Evolutionary conservation across 2,113 vertebrate genomes (phyloP).

Genomic region (Leptocoma aspasia): DNA sequence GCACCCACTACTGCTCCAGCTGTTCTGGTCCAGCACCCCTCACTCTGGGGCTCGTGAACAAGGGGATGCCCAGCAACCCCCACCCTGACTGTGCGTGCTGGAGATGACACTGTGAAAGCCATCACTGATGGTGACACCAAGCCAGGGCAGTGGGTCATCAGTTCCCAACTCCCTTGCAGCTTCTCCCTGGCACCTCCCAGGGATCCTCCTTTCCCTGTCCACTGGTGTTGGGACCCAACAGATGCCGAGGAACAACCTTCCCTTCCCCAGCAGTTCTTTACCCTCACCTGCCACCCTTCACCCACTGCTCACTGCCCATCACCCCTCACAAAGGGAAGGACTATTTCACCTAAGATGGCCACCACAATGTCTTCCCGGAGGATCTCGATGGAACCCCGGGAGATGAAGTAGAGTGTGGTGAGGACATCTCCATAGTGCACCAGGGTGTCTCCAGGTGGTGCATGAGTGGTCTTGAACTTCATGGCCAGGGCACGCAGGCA

Average conservation of each 20-base stretch:
- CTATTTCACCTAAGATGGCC: constrained; percentile 88
- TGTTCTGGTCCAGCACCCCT: background rate
- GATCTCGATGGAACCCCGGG: constrained; percentile 96
- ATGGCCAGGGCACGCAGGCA: constrained; percentile 93
- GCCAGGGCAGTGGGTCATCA: background rate
- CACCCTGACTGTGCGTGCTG: accelerated
- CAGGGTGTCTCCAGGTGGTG: constrained; percentile 91
- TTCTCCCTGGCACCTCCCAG: background rate
- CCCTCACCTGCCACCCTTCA: background rate
- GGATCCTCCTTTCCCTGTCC: background rate
- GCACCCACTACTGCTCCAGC: background rate
- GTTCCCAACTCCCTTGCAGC: background rate
- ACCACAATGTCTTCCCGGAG: constrained; percentile 92
- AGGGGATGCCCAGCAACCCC: background rate
- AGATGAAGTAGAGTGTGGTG: constrained; percentile 96
- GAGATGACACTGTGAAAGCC: background rate
- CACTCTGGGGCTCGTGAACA: background rate
- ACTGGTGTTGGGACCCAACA: accelerated
- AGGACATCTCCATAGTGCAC: constrained; percentile 95
- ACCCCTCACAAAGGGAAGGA: background rate
- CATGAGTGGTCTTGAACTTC: constrained; percentile 94
- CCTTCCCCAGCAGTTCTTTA: background rate
- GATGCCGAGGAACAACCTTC: background rate
- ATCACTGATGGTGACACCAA: background rate
- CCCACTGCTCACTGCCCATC: background rate